Evolutionary conservation across 2,113 vertebrate genomes (phyloP), one percentile per base, ranked within the genome.

Genomic region (Xenopus laevis): DNA sequence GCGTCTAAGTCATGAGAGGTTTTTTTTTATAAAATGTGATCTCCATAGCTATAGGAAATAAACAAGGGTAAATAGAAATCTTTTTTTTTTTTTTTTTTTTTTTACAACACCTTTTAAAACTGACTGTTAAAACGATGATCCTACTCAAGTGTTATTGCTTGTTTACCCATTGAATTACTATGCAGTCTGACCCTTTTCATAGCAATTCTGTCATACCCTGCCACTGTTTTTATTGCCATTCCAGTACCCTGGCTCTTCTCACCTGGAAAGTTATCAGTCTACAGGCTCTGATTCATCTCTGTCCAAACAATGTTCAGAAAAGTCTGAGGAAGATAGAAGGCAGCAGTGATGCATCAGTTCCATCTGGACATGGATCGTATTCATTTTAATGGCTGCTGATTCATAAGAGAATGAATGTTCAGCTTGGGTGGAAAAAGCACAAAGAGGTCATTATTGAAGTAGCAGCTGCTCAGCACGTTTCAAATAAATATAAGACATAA

Each of bases 341-440:
- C 10, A 65, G 13, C 16, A 57, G 74, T 67, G 55, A 79, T 7
- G 79, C 71, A 79, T 67, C 30, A 74, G 50, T 58, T 59, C 80
- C 59, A 82, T 53, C 79, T 78, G 65, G 5, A 58, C 8, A 10
- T 27, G 4, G 55, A 58, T 58, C n/a, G 13, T 83, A 78, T 78
- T 74, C 74, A 70, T 79, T 63, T 68, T 60, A 80, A 81, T 82
- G 81, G 81, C 81, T 81, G 74, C 80, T 18, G n/a, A 58, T 58
- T 58, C 81, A 84, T 74, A 78, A 71, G 81, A 80, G 83, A 78
- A 67, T 77, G 78, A 79, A 68, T 72, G 67, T 10, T 1, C 60
- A 74, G 59, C 18, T 69, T 59, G 70, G 47, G 69, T 63, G 78
- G 64, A 15, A 70, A 77, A 53, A 15, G 50, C 13, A 53, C 50